phyloP scores from a whole-genome alignment of 2,113 vertebrate species.

The Apus apus region DNA sequence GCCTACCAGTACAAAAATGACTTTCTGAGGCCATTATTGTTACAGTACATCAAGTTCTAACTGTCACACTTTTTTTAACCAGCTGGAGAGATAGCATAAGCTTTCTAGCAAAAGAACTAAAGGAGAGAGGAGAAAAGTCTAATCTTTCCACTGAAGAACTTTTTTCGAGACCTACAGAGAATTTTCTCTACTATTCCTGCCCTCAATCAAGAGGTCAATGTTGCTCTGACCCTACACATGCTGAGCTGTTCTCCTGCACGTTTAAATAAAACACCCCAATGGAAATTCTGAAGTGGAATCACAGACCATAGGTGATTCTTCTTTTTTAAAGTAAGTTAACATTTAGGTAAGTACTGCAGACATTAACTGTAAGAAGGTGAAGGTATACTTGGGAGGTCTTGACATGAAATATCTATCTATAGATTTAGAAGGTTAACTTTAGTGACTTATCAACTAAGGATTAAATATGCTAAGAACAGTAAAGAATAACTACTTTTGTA shows the following conservation, averaged over 20 bases:
- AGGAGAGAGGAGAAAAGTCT: constrained; percentile 32
- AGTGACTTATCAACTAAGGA: neutral
- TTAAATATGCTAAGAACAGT: neutral
- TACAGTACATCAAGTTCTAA: neutral
- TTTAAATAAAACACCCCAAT: constrained; percentile 38
- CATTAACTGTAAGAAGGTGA: neutral
- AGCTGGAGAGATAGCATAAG: constrained; percentile 29
- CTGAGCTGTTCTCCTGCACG: constrained; percentile 18
- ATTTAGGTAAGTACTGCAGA: constrained; percentile 2
- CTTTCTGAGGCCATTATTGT: neutral
- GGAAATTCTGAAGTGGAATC: constrained; percentile 13
- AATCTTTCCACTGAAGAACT: constrained; percentile 27
- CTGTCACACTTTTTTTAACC: neutral
- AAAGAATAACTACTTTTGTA: neutral
- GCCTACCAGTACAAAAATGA: neutral
- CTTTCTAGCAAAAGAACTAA: constrained; percentile 18
- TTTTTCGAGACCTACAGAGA: constrained; percentile 13
- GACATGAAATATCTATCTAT: neutral
- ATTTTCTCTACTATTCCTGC: constrained; percentile 4
- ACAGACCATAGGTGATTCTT: neutral
- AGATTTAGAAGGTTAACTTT: neutral
- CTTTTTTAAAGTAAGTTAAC: neutral
- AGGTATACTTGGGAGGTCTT: constrained; percentile 10
- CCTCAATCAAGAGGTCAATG: constrained; percentile 45
- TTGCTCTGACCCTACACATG: neutral